Conservation (phyloP, 2,888 invertebrate genomes). For the Agriopis leucophaearia region DNA sequence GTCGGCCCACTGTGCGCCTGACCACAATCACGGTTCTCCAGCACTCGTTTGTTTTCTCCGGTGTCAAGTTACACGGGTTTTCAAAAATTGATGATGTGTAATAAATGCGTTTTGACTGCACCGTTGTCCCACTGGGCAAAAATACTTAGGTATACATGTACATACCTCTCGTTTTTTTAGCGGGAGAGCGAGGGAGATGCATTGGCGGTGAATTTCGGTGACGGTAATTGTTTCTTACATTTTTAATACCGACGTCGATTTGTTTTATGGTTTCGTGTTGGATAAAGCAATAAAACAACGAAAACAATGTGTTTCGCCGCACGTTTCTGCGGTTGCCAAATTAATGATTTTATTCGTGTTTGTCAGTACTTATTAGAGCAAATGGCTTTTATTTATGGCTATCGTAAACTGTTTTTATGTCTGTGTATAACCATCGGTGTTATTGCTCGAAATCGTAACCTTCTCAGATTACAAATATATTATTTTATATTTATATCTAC, state of each 20-base stretch:
- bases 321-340: constrained; percentile 35
- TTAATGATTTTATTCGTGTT: constrained; percentile 36
- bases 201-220: constrained; percentile 49
- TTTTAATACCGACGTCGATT: constrained; percentile 70
- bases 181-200: not conserved
- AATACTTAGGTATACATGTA: constrained; percentile 4
- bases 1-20: constrained; percentile 64
- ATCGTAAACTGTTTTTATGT: constrained; percentile 31
- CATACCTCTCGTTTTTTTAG: not conserved
- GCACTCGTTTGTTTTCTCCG: constrained; percentile 65
- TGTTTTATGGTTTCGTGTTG: constrained; percentile 60
- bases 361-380: constrained; percentile 37
- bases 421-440: constrained; percentile 28
- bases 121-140: constrained; percentile 65
- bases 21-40: constrained; percentile 62
- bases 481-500: constrained; percentile 26
- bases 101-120: constrained; percentile 80
- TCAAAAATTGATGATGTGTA: constrained; percentile 80
- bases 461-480: constrained; percentile 32
- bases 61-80: constrained; percentile 80
- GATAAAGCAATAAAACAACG: constrained; percentile 64
- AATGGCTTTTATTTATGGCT: constrained; percentile 34
- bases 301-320: constrained; percentile 58
- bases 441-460: constrained; percentile 31
- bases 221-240: constrained; percentile 67